These are phyloP conservation scores for Argyrosomus regius DNA, from an alignment of 2,797 vertebrate genomes.

Conservation along the genomic window DNA sequence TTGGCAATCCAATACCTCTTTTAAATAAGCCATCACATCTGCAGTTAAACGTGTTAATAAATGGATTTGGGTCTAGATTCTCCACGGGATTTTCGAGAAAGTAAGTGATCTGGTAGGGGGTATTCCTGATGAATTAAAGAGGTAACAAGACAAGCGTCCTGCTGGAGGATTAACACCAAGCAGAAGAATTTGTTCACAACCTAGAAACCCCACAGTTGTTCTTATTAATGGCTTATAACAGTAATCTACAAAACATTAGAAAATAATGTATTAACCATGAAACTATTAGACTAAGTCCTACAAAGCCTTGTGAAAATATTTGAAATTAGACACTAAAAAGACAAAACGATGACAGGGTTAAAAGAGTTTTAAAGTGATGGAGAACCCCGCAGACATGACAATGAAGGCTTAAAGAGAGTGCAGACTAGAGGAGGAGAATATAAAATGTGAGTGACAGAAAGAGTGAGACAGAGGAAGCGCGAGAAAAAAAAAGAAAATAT, in stretches of 20 bases:
- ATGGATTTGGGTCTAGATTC: not conserved
- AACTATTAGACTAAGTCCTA: not conserved
- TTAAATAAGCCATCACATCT: not conserved
- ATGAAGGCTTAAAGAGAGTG: constrained; percentile 5
- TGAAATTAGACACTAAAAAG: not conserved
- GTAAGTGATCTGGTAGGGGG: not conserved
- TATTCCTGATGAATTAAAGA: not conserved
- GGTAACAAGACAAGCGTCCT: not conserved
- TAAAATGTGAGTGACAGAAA: constrained; percentile 46
- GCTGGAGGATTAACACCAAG: not conserved
- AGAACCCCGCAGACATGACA: constrained; percentile 2
- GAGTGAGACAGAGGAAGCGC: constrained; percentile 14
- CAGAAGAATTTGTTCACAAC: not conserved
- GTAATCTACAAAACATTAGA: not conserved
- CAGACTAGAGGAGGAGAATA: constrained; percentile 29
- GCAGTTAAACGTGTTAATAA: not conserved
- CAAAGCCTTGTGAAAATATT: too few species aligned
- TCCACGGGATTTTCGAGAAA: not conserved
- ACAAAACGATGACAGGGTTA: not conserved
- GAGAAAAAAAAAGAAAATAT: constrained; percentile 20
- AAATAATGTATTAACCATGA: not conserved
- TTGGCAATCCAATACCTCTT: too few species aligned
- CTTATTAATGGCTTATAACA: not conserved
- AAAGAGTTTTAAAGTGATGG: constrained; percentile 7
- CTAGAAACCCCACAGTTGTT: not conserved